Evolutionary conservation across 2,888 invertebrate species (phyloP).

Genomic region (Dicycla oo): DNA sequence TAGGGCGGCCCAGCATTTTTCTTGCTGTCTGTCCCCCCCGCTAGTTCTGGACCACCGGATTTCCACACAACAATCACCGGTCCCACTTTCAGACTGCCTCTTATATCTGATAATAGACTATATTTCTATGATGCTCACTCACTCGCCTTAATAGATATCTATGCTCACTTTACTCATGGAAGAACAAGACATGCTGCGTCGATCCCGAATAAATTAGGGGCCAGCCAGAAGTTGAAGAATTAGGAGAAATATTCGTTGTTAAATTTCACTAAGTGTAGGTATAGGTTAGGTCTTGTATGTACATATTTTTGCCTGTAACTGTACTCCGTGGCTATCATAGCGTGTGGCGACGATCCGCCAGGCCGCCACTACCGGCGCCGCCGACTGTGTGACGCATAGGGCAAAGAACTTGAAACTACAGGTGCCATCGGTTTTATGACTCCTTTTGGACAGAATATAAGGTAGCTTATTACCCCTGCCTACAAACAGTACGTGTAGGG

Average conservation of each 20-base stretch:
- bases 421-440: conserved; percentile 16
- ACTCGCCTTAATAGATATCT: no score
- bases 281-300: not conserved
- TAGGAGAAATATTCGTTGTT: not conserved
- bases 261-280: not conserved
- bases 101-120: no score
- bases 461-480: not conserved
- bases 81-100: not conserved
- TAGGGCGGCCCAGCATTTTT: not conserved
- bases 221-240: not conserved
- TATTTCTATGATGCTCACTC: no score
- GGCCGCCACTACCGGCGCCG: conserved; percentile 34
- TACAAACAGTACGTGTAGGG: not conserved
- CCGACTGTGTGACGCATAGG: conserved; percentile 59
- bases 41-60: no score
- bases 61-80: not conserved
- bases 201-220: not conserved
- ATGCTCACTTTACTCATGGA: no score
- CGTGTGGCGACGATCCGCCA: conserved; percentile 61
- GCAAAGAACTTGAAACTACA: conserved; percentile 41
- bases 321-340: conserved; percentile 42
- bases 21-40: no score
- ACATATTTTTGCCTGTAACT: not conserved
- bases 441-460: conserved; percentile 7
- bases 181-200: no score